A percentile compares a stretch with the other conserved stretches of the same genome.
Evolutionary conservation across 2,888 invertebrate species (phyloP).

Genomic region (Lasioglossum lativentre): DNA sequence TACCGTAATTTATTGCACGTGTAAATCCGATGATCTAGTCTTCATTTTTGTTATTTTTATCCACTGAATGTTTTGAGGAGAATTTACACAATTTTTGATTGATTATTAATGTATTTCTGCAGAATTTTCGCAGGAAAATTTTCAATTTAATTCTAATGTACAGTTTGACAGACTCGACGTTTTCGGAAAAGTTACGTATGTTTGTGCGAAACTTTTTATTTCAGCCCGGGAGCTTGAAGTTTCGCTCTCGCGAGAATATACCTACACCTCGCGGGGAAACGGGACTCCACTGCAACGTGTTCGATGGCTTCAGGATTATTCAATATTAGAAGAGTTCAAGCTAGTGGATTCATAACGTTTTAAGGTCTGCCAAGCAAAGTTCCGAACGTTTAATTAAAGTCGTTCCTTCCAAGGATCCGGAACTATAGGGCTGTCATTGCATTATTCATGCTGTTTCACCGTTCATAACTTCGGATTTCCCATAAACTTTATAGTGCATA

Average conservation of each 20-base stretch:
- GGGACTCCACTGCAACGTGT: not conserved
- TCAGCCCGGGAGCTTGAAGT: not conserved
- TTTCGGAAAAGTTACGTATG: not conserved
- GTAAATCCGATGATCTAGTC: not conserved
- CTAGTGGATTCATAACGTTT: not conserved
- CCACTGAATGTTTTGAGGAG: too few relatives aligned
- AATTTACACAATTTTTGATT: too few relatives aligned
- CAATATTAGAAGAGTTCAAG: conserved; percentile 14
- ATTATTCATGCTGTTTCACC: conserved; percentile 40
- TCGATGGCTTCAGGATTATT: conserved; percentile 17
- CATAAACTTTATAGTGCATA: not conserved
- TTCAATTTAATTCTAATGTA: too few relatives aligned
- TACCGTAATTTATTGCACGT: not conserved
- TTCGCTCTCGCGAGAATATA: not conserved
- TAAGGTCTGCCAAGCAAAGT: conserved; percentile 26
- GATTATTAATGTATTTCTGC: too few relatives aligned
- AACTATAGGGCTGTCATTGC: conserved; percentile 26
- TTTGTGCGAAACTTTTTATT: not conserved
- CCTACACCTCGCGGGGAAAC: not conserved
- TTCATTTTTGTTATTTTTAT: too few relatives aligned
- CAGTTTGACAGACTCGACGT: too few relatives aligned
- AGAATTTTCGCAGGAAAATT: too few relatives aligned
- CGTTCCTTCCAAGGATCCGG: conserved; percentile 24
- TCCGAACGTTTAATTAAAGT: conserved; percentile 45
- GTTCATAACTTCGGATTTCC: not conserved